Evolutionary conservation across 1,140 invertebrate species (phyloP), one percentile per base, ranked within the genome.

Genomic region (Bursaphelenchus mucronatus): DNA sequence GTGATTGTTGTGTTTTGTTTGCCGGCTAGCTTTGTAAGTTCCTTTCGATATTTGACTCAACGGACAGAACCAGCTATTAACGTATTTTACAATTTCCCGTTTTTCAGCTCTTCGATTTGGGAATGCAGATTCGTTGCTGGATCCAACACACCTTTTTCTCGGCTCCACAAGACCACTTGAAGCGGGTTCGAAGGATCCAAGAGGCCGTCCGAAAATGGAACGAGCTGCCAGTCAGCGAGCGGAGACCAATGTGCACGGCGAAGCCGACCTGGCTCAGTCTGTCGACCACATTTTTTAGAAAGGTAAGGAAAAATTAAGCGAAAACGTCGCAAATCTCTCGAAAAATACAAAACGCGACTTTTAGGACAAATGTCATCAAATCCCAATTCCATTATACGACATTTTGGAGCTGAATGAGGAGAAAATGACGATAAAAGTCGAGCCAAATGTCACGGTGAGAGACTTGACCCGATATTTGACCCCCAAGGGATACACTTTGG

Each of bases 251-350:
- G 30, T 88, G 87, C 76, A 88, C 87, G 0, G 84, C 87, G 0
- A 78, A 87, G 47, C 86, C 87, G 11, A 88, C 88, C 78, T 88
- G 87, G 87, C 81, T 87, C 17, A 87, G 86, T 50, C 80, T 88
- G 13, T 88, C 87, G 4, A 87, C 86, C 3, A 88, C 85, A 0
- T 88, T 88, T 78, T 88, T 86, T 79, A 82, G 83, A 71, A 88
- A 88, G 74, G 82, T 82, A 61, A 55, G 21, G 10, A n/a, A 17
- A 10, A 43, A 47, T 10, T 1, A 8, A 57, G 54, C n/a, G 30
- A 57, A 21, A 10, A 59, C 3, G 6, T 15, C 13, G 11, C 3
- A 2, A 6, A 2, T 57, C 49, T 13, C 11, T 45, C 3, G 11
- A 10, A 41, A 65, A 39, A 40, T 49, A 15, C 2, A 47, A 7